phyloP scores from a whole-genome alignment of 2,113 vertebrate species.

The Aythya baeri region DNA sequence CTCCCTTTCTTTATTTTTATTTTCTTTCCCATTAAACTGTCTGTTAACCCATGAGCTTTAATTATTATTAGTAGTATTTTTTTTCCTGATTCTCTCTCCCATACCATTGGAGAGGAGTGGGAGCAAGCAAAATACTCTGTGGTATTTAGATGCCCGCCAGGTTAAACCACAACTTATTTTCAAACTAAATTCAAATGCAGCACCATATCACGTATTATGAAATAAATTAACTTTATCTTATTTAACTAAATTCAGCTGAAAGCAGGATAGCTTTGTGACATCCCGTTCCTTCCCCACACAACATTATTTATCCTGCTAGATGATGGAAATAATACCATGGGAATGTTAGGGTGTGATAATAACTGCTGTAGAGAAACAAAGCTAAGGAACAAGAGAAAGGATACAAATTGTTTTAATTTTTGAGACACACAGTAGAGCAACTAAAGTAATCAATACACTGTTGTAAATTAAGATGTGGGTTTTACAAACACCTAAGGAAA shows the following conservation, averaged over 20 bases:
- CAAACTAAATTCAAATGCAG: not conserved
- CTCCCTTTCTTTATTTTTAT: no score
- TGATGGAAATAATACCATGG: not conserved
- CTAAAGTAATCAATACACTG: accelerated
- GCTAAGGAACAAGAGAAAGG: not conserved
- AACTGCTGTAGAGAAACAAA: not conserved
- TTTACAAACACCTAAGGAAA: not conserved
- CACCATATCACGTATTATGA: not conserved
- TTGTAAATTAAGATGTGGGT: not conserved
- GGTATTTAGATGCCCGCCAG: no score
- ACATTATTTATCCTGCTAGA: not conserved
- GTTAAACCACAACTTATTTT: no score
- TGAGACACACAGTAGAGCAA: not conserved
- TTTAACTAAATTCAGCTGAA: not conserved
- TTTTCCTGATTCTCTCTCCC: no score
- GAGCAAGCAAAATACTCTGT: no score
- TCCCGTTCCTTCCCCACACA: not conserved
- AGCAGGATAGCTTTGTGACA: not conserved
- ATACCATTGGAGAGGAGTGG: no score
- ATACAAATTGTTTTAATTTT: not conserved
- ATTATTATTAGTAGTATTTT: no score
- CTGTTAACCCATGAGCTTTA: no score
- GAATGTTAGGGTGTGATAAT: not conserved
- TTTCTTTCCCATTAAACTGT: no score
- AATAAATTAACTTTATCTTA: not conserved